Base-by-base conservation (phyloP, 1,140 invertebrate species). In the Drosophila setifemur region DNA sequence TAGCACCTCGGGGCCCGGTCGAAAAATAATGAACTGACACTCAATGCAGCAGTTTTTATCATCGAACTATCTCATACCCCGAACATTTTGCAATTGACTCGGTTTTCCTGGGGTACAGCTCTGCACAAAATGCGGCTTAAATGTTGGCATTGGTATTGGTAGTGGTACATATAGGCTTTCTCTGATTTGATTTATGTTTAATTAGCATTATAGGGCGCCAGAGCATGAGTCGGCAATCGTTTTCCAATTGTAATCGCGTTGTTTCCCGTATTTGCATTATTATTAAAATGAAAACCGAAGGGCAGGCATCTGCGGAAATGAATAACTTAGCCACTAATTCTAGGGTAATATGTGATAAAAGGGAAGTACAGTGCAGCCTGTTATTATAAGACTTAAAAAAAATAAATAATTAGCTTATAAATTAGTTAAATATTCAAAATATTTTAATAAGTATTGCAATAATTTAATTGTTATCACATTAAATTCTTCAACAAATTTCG, bases 151-250 rank as follows among this genome's bases (percentile, higher is more conserved):
- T n/a, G n/a, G n/a, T n/a, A n/a, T n/a, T n/a, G n/a, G n/a, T 63
- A 26, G 29, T 18, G 40, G 26, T 18, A 21, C 19, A 18, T 26
- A 11, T 18, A 12, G 0, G 18, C 25, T 11, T 11, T 26, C 19
- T 28, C 35, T 49, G 49, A 40, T 39, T 48, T 66, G 61, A 66
- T 66, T 66, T 66, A 66, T 49, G 43, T 18, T 14, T 64, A 40
- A 64, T 66, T 66, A 64, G 61, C 14, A 64, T 39, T 48, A 8
- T 23, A 26, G 9, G 9, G 9, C 49, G 9, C 16, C 12, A 25
- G 4, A 14, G 21, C 12, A 44, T 44, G 47, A 21, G 63, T 39
- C 16, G 42, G 12, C 25, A 26, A 48, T 64, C 8, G 33, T 49
- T 63, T 39, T 11, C 25, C 19, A 40, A 61, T 61, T 25, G 19